Percentiles rank a stretch among this genome's conserved stretches.
Conservation (phyloP, 2,888 invertebrate species). For the Rhogogaster chlorosoma region DNA sequence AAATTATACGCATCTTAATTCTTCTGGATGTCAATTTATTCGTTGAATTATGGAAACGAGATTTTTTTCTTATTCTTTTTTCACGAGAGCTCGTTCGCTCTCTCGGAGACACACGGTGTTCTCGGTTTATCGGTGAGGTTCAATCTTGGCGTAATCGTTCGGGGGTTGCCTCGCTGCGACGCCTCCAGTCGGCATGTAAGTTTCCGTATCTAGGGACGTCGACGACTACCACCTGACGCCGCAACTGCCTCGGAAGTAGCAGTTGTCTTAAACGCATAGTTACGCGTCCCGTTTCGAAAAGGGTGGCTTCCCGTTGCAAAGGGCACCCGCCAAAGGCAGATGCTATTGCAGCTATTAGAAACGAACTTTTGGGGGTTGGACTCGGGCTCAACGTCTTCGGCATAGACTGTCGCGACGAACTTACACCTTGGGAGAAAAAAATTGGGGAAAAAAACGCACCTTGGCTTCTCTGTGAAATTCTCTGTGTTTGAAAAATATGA, state of each 20-base stretch:
- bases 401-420: background rate
- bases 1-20: background rate
- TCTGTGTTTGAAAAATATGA: no score
- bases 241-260: slow-evolving; percentile 71
- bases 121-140: background rate
- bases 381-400: background rate
- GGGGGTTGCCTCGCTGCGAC: slow-evolving; percentile 23
- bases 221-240: slow-evolving; percentile 73
- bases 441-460: no score
- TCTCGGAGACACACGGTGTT: no score
- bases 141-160: slow-evolving; percentile 6
- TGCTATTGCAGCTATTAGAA: slow-evolving; percentile 56
- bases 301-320: slow-evolving; percentile 35
- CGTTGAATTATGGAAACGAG: background rate
- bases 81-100: background rate
- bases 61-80: no score
- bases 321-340: slow-evolving; percentile 37
- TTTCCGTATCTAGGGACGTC: slow-evolving; percentile 57
- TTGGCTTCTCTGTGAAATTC: no score
- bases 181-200: slow-evolving; percentile 36
- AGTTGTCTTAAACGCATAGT: slow-evolving; percentile 68
- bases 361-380: slow-evolving; percentile 58
- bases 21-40: background rate
- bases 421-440: background rate
- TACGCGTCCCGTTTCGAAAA: slow-evolving; percentile 37